Evolutionary conservation across 2,888 invertebrate genomes (phyloP), one percentile per base, ranked within the genome.

Genomic region (Cremastinae sp.): DNA sequence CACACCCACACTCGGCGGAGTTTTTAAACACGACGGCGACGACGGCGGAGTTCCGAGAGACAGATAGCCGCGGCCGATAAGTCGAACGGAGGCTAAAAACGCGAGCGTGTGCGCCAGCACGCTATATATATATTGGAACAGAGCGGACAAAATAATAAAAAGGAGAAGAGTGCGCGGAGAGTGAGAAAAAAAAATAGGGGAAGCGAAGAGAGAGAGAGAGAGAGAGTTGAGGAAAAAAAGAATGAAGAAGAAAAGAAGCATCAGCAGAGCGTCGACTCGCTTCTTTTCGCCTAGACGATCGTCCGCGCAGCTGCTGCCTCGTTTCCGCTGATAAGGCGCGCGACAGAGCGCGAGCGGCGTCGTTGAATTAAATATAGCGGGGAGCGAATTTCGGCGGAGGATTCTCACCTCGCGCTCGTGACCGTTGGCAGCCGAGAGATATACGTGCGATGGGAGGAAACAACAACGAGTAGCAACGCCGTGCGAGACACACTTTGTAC

Each of bases 261-360:
- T 18, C 53, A 34, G 43, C 28, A 28, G 53, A 59, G 59, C 64
- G 62, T 78, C 64, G 76, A 59, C 79, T 78, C 66, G 65, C n/a
- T n/a, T n/a, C n/a, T 71, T 79, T 64, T 78, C 78, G 68, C 65
- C 73, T 75, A 69, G 59, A 66, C 65, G 74, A 80, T 77, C 77
- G n/a, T n/a, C n/a, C n/a, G n/a, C 28, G 28, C 28, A 71, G 66
- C 62, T 61, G 74, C 71, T 73, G 79, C 61, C 72, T 77, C 78
- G 73, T 74, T 66, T 59, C 53, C 59, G 76, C 73, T 80, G 86
- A 86, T 86, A 86, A 85, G 82, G 81, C 85, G 84, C 84, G 84
- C 71, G 72, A 45, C 73, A 74, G 74, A 76, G 73, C 36, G 22
- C 18, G 51, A 34, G 41, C 38, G 5, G 45, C 5, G 22, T 45